phyloP scores from a whole-genome alignment of 64 coral and sea anemone species.

The Actinia equina region DNA sequence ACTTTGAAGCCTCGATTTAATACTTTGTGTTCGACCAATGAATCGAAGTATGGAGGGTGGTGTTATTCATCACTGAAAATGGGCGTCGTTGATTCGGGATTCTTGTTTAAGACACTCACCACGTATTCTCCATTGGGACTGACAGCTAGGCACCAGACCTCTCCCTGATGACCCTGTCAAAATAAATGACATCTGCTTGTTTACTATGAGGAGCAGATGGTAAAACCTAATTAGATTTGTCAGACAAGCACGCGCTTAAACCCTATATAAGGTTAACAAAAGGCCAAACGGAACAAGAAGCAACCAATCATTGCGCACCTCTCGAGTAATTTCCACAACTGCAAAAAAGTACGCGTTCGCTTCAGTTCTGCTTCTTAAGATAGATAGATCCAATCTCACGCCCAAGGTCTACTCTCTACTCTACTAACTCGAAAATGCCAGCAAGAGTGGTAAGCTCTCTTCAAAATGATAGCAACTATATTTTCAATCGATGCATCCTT shows the following conservation, averaged over 20 bases:
- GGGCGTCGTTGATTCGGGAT: not conserved
- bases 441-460: not conserved
- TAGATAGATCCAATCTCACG: too few relatives aligned
- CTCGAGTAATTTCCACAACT: too few relatives aligned
- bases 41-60: too few relatives aligned
- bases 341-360: too few relatives aligned
- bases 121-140: constrained; percentile 84
- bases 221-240: not conserved
- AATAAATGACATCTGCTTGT: not conserved
- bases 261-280: not conserved
- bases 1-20: too few relatives aligned
- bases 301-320: not conserved
- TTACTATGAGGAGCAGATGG: not conserved
- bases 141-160: constrained; percentile 89
- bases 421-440: too few relatives aligned
- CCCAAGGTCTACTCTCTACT: too few relatives aligned
- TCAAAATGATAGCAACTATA: not conserved
- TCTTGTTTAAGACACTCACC: constrained; percentile 34
- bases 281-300: not conserved
- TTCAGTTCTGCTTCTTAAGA: too few relatives aligned
- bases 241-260: not conserved
- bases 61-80: too few relatives aligned
- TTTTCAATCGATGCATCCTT: not conserved
- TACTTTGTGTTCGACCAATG: too few relatives aligned
- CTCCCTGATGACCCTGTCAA: constrained; percentile 80